A percentile compares a stretch with the other conserved stretches of the same genome.
phyloP scores from a whole-genome alignment of 2,113 vertebrate genomes.

The Siphamia tubifer region DNA sequence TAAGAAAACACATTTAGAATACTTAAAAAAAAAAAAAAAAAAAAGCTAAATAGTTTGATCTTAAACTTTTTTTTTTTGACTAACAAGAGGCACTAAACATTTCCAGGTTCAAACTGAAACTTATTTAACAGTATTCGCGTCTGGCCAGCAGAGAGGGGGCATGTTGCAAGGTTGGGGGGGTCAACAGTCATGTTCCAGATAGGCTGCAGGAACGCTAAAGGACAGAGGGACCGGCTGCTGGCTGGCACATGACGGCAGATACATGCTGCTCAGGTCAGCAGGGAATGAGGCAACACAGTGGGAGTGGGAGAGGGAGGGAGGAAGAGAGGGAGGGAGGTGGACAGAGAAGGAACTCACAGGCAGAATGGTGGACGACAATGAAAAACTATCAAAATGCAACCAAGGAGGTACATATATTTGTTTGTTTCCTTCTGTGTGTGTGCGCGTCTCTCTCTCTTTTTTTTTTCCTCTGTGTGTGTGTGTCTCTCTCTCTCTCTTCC shows the following conservation, averaged over 20 bases:
- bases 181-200: conserved; percentile 37
- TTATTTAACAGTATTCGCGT: not conserved
- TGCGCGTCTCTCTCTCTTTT: no score
- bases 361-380: conserved; percentile 63
- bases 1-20: no score
- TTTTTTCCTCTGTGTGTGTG: conserved; percentile 2
- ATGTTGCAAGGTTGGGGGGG: conserved; percentile 43
- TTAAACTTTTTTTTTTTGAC: no score
- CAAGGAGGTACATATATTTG: conserved; percentile 30
- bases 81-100: no score
- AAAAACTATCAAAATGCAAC: conserved; percentile 67
- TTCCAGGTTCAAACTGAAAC: no score
- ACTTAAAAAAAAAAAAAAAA: no score
- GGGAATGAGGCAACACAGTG: conserved; percentile 35
- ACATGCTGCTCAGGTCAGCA: conserved; percentile 64
- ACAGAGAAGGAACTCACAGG: conserved; percentile 2
- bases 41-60: no score
- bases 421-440: conserved; percentile 5
- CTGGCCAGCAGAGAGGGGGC: conserved; percentile 27
- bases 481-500: not conserved
- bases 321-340: not conserved
- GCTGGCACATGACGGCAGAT: conserved; percentile 39
- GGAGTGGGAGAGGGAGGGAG: not conserved
- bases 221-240: conserved; percentile 55
- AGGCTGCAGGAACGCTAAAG: conserved; percentile 41